Percentiles rank a stretch among this genome's conserved stretches.
phyloP scores from a whole-genome alignment of 53 echinoderm and acorn worm genomes.

The Patiria pectinifera region DNA sequence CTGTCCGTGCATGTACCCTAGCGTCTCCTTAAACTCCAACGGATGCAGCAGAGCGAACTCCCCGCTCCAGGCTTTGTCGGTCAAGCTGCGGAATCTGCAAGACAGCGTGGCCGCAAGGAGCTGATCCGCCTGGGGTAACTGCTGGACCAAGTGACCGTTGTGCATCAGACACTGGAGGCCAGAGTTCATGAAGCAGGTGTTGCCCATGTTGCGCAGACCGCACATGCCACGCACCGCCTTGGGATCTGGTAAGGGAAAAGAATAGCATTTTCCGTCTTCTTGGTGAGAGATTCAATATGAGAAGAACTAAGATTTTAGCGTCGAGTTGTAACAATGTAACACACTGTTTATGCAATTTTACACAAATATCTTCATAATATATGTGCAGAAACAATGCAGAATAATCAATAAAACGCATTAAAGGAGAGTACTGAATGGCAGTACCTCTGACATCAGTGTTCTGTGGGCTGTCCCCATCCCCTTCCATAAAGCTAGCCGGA shows the following conservation, averaged over 20 bases:
- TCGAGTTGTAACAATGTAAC: too few relatives aligned
- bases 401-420: not conserved
- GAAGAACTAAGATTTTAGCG: too few relatives aligned
- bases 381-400: too few relatives aligned
- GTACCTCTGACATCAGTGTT: conserved; percentile 75
- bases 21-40: conserved; percentile 81
- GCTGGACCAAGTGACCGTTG: conserved; percentile 74
- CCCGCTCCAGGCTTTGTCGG: conserved; percentile 88
- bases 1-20: conserved; percentile 91
- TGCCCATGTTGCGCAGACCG: conserved; percentile 96
- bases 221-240: conserved; percentile 83
- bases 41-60: conserved; percentile 86
- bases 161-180: conserved; percentile 98
- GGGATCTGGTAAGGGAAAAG: conserved; percentile 55
- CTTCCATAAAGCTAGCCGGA: conserved; percentile 83
- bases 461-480: conserved; percentile 64
- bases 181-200: conserved; percentile 99
- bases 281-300: too few relatives aligned
- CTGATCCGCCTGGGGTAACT: conserved; percentile 69
- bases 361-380: too few relatives aligned
- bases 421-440: not conserved
- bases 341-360: too few relatives aligned
- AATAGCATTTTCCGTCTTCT: not conserved
- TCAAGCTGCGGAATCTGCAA: conserved; percentile 70
- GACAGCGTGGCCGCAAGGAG: conserved; percentile 80